Percentiles rank a stretch among this genome's conserved stretches.
Conservation (phyloP, 2,888 invertebrate species). For the Diarsia dahlii region DNA sequence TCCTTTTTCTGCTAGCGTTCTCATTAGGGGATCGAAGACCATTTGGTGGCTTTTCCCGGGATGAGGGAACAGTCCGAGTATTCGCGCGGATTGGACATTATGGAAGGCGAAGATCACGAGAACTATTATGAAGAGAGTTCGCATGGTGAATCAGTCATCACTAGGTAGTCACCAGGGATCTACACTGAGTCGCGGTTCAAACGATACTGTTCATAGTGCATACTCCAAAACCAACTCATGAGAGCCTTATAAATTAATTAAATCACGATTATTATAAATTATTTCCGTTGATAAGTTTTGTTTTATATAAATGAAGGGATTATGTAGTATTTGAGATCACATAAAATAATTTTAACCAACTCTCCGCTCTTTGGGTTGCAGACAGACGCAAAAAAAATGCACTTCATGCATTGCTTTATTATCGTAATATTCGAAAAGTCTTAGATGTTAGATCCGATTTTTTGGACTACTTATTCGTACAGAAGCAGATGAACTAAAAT, state of each 20-base stretch:
- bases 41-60: constrained; percentile 90
- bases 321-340: not conserved
- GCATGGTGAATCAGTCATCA: not conserved
- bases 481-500: not conserved
- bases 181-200: not conserved
- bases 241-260: not conserved
- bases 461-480: not conserved
- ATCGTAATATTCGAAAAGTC: not conserved
- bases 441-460: not conserved
- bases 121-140: not conserved
- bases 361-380: not conserved
- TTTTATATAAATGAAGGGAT: not conserved
- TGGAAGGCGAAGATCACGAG: not conserved
- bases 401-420: not conserved
- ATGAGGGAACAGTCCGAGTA: constrained; percentile 33
- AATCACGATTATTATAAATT: constrained; percentile 13
- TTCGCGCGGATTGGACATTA: constrained; percentile 10
- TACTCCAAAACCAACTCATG: not conserved
- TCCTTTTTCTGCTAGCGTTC: constrained; percentile 89
- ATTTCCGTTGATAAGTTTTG: constrained; percentile 25
- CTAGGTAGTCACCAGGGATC: not conserved
- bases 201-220: constrained; percentile 15
- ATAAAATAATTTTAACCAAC: not conserved
- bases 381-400: not conserved
- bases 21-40: constrained; percentile 90